Evolutionary conservation across 2,113 vertebrate genomes (phyloP), one percentile per base, ranked within the genome.

Genomic region (Lanius ludovicianus): DNA sequence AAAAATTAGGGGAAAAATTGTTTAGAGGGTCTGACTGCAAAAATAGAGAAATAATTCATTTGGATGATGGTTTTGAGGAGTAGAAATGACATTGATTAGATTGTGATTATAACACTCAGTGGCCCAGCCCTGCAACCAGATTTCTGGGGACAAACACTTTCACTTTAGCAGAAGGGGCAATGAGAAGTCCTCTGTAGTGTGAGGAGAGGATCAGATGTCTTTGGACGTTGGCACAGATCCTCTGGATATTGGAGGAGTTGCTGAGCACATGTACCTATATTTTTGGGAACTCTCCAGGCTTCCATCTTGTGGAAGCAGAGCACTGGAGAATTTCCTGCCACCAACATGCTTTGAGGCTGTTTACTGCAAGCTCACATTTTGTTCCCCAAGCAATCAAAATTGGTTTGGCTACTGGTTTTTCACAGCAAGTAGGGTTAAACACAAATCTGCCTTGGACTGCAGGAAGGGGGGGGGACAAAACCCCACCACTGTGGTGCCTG

Each of bases 371-470:
- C 71, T 84, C 50, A 31, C 27, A 9, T 70, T 81, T 67, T 3
- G 0, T 81, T 90, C 57, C 59, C 47, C 30, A 18, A 88, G 39
- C 35, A 74, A 41, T 50, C 25, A 84, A 84, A 89, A 52, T 44
- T 3, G 59, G 35, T 89, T 92, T 70, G 83, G 52, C 39, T 71
- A 56, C 39, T 67, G 60, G 13, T 27, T 87, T 86, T 95, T 95
- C 39, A 30, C 50, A 50, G 42, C n/a, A 52, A 78, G 33, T 24
- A 69, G 68, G 21, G 80, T 89, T 89, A 93, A 93, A 74, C 22
- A 44, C 13, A 84, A 90, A 78, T 71, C 76, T 77, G 47, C 59
- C 47, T 92, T 13, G 42, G 47, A 73, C 47, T 95, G 86, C 71
- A 89, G 76, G 35, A 90, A 78, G 59, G 1, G 8, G 18, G 18